A percentile compares a stretch with the other conserved stretches of the same genome.
These are phyloP conservation scores for Mesoclemmys tuberculata DNA, from an alignment of 2,113 vertebrate genomes.

Conservation along the genomic window DNA sequence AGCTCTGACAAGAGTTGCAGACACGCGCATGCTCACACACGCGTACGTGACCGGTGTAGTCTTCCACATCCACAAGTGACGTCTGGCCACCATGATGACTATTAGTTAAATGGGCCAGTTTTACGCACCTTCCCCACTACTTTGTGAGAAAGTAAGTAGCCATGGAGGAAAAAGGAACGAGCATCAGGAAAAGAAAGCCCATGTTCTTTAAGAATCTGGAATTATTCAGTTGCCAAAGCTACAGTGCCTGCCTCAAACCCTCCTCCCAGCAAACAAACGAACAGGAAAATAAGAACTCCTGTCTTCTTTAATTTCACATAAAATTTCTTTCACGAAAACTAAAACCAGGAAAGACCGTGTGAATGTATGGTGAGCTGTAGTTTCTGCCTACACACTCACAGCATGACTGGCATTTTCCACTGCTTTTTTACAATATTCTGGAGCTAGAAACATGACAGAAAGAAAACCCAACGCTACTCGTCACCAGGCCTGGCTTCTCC, in stretches of 20 bases:
- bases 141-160: background rate
- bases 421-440: background rate
- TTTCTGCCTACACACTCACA: rapidly evolving
- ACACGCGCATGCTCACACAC: background rate
- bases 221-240: background rate
- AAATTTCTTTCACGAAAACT: background rate
- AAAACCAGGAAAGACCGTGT: background rate
- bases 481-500: background rate
- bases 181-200: background rate
- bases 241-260: background rate
- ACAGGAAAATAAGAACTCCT: background rate
- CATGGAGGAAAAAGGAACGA: background rate
- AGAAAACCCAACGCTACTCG: background rate
- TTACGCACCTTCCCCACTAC: background rate
- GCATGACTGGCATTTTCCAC: background rate
- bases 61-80: background rate
- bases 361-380: rapidly evolving
- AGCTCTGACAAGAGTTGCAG: too few relatives aligned
- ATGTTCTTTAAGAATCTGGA: background rate
- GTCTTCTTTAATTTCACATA: background rate
- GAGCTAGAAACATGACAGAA: rapidly evolving
- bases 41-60: too few relatives aligned
- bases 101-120: background rate
- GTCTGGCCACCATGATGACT: background rate
- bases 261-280: background rate